Evolutionary conservation across 1,140 invertebrate genomes (phyloP), one percentile per base, ranked within the genome.

Genomic region (Zaprionus taronus): DNA sequence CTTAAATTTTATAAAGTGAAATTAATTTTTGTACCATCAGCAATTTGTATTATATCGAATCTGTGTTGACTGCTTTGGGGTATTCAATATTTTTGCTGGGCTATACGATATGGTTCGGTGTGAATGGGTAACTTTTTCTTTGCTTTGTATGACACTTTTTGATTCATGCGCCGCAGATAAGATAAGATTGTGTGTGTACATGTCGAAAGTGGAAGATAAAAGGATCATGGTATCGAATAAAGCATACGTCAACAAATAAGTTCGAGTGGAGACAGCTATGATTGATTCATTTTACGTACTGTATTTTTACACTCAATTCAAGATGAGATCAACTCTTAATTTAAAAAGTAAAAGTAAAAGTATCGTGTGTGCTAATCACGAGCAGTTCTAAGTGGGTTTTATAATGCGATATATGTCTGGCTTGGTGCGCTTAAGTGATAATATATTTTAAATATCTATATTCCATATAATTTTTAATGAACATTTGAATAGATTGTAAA

Each of bases 141-240:
- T 9, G 15, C n/a, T 47, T 34, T 34, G 31, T 34, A 11, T 34
- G 31, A 4, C 9, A 11, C 2, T 34, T 47, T 47, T 47, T 17
- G 14, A 41, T 41, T n/a, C 38, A n/a, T 41, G 38, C 31, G 31
- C 2, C 9, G 31, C 38, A 41, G 41, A 47, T 47, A 47, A 47
- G 41, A 47, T 47, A 47, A 47, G 41, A 47, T 47, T 17, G 41
- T 47, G 41, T 17, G 41, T 17, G n/a, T 47, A 15, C 15, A 15
- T 41, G 38, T 41, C n/a, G 41, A 47, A 17, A 47, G n/a, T 47
- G 41, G 41, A 7, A 47, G 41, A 47, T 47, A 47, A 47, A 47
- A 47, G 41, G 41, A 47, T 47, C 41, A 34, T 34, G 4, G 31
- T 34, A 34, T 34, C 31, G 31, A 34, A 34, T 34, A 47, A 17